Evolutionary conservation across 2,113 vertebrate genomes (phyloP).

Genomic region (Marmota flaviventris): DNA sequence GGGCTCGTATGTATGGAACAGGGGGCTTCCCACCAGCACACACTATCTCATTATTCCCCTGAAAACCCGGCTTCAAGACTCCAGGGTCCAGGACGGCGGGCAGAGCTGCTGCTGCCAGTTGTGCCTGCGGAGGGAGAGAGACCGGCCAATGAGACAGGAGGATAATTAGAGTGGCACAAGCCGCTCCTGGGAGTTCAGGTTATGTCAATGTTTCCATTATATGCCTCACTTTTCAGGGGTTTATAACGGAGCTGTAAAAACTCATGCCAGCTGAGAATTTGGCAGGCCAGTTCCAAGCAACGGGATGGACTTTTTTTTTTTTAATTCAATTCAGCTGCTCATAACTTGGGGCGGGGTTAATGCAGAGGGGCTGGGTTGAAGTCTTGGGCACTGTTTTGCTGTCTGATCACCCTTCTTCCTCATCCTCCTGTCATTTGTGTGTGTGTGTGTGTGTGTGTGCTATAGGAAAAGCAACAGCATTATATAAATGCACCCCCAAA

Average conservation of each 20-base stretch:
- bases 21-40: slow-evolving; percentile 75
- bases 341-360: background rate
- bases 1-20: slow-evolving; percentile 67
- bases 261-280: slow-evolving; percentile 83
- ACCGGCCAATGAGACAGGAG: slow-evolving; percentile 68
- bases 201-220: slow-evolving; percentile 89
- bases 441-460: background rate
- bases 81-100: background rate
- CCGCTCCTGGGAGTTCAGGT: slow-evolving; percentile 81
- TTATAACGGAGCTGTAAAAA: slow-evolving; percentile 86
- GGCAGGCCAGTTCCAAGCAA: slow-evolving; percentile 70
- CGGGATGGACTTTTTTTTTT: slow-evolving; percentile 64
- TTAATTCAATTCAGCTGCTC: slow-evolving; percentile 79
- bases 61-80: background rate
- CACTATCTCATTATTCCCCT: slow-evolving; percentile 64
- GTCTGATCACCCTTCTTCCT: background rate
- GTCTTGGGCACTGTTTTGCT: background rate
- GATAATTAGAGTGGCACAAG: slow-evolving; percentile 73
- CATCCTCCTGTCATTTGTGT: background rate
- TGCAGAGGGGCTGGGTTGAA: background rate
- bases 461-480: slow-evolving; percentile 33
- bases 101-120: background rate
- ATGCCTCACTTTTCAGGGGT: slow-evolving; percentile 78
- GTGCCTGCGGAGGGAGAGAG: slow-evolving; percentile 60
- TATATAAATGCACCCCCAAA: slow-evolving; percentile 35